These are phyloP conservation scores for Parauchenoglanis punctatus DNA, from an alignment of 2,797 vertebrate species.

Conservation along the genomic window DNA sequence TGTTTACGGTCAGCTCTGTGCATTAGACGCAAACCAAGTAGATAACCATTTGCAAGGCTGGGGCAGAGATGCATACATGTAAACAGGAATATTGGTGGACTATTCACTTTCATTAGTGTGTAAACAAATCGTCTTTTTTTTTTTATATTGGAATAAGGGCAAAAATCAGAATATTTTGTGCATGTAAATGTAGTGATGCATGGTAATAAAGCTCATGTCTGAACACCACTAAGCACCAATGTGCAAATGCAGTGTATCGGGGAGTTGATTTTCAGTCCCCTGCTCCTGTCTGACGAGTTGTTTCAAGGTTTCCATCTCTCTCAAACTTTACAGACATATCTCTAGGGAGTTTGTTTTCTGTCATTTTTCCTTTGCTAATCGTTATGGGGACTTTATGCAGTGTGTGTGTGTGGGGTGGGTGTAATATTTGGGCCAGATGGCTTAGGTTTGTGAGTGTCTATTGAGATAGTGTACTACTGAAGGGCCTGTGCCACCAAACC, in stretches of 20 bases:
- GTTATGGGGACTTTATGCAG: slow-evolving; percentile 29
- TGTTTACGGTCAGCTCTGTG: too few species aligned
- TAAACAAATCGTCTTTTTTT: too few species aligned
- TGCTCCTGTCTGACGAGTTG: not conserved
- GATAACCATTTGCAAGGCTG: too few species aligned
- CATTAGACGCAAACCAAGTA: too few species aligned
- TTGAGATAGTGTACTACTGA: slow-evolving; percentile 61
- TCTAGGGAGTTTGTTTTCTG: slow-evolving; percentile 46
- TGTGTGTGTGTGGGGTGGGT: slow-evolving; percentile 35
- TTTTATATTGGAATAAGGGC: too few species aligned
- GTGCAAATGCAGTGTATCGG: not conserved
- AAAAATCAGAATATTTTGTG: too few species aligned
- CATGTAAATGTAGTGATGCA: not conserved
- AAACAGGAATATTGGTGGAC: too few species aligned
- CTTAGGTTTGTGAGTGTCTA: slow-evolving; percentile 61
- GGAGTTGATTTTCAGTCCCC: not conserved
- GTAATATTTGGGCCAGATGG: slow-evolving; percentile 64
- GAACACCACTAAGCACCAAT: not conserved
- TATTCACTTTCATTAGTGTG: too few species aligned
- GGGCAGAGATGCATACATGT: too few species aligned
- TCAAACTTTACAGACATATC: slow-evolving; percentile 21
- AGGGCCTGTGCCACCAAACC: slow-evolving; percentile 67
- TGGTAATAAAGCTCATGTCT: not conserved
- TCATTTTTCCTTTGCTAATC: slow-evolving; percentile 36
- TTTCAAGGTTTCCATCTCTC: slow-evolving; percentile 34